phyloP scores from a whole-genome alignment of 2,113 vertebrate genomes.

The Neotragus moschatus region DNA sequence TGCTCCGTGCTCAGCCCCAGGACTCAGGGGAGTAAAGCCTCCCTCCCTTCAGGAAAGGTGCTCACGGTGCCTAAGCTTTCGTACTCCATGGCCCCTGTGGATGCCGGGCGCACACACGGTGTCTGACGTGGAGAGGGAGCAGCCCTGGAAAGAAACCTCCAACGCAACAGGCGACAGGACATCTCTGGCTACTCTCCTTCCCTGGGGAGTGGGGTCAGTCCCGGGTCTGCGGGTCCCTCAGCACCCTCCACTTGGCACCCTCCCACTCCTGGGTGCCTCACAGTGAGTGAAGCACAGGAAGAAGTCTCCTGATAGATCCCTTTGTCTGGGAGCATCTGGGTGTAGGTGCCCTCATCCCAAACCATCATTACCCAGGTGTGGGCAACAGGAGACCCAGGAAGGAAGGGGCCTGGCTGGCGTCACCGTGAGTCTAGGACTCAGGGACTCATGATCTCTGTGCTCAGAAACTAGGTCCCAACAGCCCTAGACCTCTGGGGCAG shows the following conservation, averaged over 20 bases:
- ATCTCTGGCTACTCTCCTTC: background rate
- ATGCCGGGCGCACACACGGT: rapidly evolving
- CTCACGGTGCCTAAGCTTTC: rapidly evolving
- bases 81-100: rapidly evolving
- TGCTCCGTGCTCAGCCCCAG: background rate
- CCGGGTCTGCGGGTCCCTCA: background rate
- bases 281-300: rapidly evolving
- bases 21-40: background rate
- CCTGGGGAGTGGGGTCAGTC: background rate
- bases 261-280: background rate
- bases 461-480: background rate
- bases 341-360: rapidly evolving
- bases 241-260: background rate
- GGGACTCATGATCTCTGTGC: background rate
- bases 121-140: background rate
- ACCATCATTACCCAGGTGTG: background rate
- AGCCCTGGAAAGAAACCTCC: rapidly evolving
- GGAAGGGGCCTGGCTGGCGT: background rate
- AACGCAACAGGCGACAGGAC: background rate
- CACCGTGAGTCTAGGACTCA: rapidly evolving
- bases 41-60: background rate
- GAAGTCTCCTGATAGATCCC: rapidly evolving
- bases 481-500: background rate
- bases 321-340: background rate
- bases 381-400: rapidly evolving